Conservation (phyloP, 2,113 vertebrate genomes). For the Neogobius melanostomus region DNA sequence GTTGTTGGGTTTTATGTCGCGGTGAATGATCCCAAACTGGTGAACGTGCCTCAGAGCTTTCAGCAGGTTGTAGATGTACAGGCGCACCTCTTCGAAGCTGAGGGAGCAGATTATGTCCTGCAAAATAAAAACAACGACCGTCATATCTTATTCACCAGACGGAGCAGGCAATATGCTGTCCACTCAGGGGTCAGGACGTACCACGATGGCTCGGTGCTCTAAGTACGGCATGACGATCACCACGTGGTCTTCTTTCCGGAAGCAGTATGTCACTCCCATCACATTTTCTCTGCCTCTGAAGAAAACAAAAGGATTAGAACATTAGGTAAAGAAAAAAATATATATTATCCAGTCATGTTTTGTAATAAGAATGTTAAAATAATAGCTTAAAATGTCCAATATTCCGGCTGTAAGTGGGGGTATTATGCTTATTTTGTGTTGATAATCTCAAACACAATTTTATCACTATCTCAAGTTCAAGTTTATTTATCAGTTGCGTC, state of each 20-base stretch:
- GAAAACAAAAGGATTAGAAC: background rate
- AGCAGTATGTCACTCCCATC: slow-evolving; percentile 95
- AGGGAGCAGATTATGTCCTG: slow-evolving; percentile 89
- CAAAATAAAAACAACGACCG: slow-evolving; percentile 25
- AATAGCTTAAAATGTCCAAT: no score
- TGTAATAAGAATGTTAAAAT: background rate
- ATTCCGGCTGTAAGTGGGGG: no score
- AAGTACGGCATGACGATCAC: slow-evolving; percentile 98
- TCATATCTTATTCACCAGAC: background rate
- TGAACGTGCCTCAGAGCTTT: slow-evolving; percentile 92
- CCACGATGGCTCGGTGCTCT: slow-evolving; percentile 92
- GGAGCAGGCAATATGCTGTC: background rate
- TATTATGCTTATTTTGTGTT: no score
- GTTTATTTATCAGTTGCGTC: no score
- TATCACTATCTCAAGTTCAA: no score
- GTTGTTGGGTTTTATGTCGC: slow-evolving; percentile 93
- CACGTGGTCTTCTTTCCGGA: slow-evolving; percentile 93
- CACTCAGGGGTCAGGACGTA: slow-evolving; percentile 50
- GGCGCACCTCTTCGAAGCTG: slow-evolving; percentile 89
- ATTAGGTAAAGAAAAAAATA: background rate
- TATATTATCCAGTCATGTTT: background rate
- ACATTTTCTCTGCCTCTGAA: slow-evolving; percentile 93
- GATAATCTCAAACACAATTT: no score
- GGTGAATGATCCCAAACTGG: slow-evolving; percentile 94
- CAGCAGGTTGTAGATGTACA: slow-evolving; percentile 93